Conservation (phyloP, 2,888 invertebrate species). For the Nomada flava region DNA sequence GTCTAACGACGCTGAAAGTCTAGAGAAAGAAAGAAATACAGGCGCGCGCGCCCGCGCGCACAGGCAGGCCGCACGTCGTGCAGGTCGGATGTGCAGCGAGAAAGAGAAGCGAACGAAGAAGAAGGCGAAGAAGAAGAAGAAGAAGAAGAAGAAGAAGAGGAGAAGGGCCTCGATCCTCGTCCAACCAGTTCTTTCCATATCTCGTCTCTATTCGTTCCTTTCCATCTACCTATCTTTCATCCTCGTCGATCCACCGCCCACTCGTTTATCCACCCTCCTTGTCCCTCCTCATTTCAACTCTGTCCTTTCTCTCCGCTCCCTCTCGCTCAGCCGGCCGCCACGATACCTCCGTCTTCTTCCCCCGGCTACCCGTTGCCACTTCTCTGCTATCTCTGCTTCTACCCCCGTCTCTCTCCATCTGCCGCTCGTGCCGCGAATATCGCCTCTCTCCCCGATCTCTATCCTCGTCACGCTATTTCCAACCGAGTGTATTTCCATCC, state of each 20-base stretch:
- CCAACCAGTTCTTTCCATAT: slow-evolving; percentile 52
- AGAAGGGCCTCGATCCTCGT: slow-evolving; percentile 55
- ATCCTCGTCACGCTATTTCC: slow-evolving; percentile 43
- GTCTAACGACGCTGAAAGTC: slow-evolving; percentile 65
- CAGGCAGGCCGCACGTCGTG: slow-evolving; percentile 27
- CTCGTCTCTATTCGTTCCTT: slow-evolving; percentile 53
- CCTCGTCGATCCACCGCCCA: slow-evolving; percentile 56
- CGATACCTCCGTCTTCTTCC: slow-evolving; percentile 5
- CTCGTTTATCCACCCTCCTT: slow-evolving; percentile 55
- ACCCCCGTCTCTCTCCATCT: slow-evolving; percentile 32
- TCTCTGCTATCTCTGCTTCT: slow-evolving; percentile 35
- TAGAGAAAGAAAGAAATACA: slow-evolving; percentile 60
- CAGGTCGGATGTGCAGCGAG: slow-evolving; percentile 52
- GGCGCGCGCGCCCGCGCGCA: slow-evolving; percentile 29
- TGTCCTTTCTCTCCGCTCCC: slow-evolving; percentile 29
- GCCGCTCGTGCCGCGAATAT: slow-evolving; percentile 14
- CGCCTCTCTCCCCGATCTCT: slow-evolving; percentile 13
- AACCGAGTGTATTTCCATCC: background rate
- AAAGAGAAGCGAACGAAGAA: slow-evolving; percentile 54
- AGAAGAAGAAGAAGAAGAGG: slow-evolving; percentile 52
- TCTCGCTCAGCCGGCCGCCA: slow-evolving; percentile 22
- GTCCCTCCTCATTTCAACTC: slow-evolving; percentile 56
- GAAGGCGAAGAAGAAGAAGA: slow-evolving; percentile 57
- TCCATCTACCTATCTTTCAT: slow-evolving; percentile 1
- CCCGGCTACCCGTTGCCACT: slow-evolving; percentile 6